A percentile compares a stretch with the other conserved stretches of the same genome.
Evolutionary conservation across 2,888 invertebrate genomes (phyloP).

Genomic region (Tyria jacobaeae): DNA sequence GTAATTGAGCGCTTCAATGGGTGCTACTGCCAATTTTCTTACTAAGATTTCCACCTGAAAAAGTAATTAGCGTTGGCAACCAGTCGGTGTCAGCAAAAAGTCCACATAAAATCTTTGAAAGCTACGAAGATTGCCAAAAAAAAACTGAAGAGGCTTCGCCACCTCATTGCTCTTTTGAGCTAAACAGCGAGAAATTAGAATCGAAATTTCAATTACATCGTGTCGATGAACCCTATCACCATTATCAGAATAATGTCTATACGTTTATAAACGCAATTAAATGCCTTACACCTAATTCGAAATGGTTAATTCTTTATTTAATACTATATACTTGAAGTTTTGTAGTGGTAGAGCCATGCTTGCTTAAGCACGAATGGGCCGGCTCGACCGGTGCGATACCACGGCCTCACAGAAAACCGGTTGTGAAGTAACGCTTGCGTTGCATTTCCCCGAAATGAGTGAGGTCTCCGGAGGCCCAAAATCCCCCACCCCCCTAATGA

Average conservation of each 20-base stretch:
- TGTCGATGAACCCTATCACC: constrained; percentile 93
- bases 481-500: too few relatives aligned
- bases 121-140: constrained; percentile 47
- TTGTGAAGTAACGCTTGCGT: too few relatives aligned
- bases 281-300: too few relatives aligned
- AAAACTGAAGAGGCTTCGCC: neutral
- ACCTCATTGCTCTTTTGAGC: constrained; percentile 87
- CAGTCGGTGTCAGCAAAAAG: constrained; percentile 93
- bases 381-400: too few relatives aligned
- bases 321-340: too few relatives aligned
- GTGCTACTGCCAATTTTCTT: constrained; percentile 87
- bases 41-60: constrained; percentile 56
- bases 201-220: constrained; percentile 89
- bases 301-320: too few relatives aligned
- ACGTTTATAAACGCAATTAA: too few relatives aligned
- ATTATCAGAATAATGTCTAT: constrained; percentile 93
- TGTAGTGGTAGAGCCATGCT: too few relatives aligned
- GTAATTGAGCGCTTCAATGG: constrained; percentile 87
- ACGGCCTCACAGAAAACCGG: too few relatives aligned
- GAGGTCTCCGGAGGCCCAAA: too few relatives aligned
- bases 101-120: constrained; percentile 80
- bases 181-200: constrained; percentile 91
- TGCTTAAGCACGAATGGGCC: too few relatives aligned
- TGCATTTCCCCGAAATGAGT: too few relatives aligned
- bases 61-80: constrained; percentile 89